Base-by-base conservation (phyloP, 2,113 vertebrate species). In the Prietella phreatophila region DNA sequence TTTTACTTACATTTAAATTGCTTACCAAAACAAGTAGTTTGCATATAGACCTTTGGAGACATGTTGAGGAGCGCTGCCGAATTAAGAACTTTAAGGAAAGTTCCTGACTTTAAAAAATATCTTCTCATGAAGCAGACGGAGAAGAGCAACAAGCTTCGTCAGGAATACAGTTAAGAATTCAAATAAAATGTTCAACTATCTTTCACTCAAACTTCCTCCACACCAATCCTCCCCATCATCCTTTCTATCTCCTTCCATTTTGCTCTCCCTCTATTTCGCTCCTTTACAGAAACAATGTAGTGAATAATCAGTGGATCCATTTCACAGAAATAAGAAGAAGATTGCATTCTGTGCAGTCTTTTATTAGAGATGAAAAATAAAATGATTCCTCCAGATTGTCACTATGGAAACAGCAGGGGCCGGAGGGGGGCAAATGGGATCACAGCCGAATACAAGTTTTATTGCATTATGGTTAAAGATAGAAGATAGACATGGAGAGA, bases 221-320 rank as follows among this genome's bases (percentile, higher is more conserved):
- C 15, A 30, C 6, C 14, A 55, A 58, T 81, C 8, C 8, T 2
- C 14, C 53, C n/a, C n/a, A 47, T 63, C 36, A 39, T 42, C 9
- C 76, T 63, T 56, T 81, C 56, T 65, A 7, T 69, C 19, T 67
- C n/a, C 22, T 27, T 39, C 82, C 42, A 33, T 61, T 61, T 86
- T 56, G 53, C 60, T 92, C 89, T 91, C 90, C 91, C 89, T 85
- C 90, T 83, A 60, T 80, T 25, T 20, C 58, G 78, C 65, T 71
- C 20, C 76, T 84, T 86, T 81, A 85, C 30, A 75, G 61, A 83
- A 87, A 60, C 8, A 56, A 75, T 81, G 50, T 89, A 89, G 83
- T 86, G 88, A 87, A 85, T 89, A 85, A 91, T 89, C 88, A 86
- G 84, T 82, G 67, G 65, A 60, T 91, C 79, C 30, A 86, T 91